Conservation (phyloP, 2,797 vertebrate species). For the Pseudochromis fuscus region DNA sequence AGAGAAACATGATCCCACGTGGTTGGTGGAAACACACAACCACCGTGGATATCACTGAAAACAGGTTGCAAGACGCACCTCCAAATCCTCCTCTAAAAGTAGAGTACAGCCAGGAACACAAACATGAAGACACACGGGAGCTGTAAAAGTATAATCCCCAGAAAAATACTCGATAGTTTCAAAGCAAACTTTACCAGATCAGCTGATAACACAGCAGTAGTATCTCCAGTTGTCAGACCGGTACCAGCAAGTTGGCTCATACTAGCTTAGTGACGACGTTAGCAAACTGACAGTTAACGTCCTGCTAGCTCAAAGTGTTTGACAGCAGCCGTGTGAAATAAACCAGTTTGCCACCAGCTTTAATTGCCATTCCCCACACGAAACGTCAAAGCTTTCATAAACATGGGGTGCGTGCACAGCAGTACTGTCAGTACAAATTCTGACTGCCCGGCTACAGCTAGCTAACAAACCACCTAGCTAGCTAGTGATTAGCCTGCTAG, state of each 20-base stretch:
- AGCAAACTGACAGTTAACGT: slow-evolving; percentile 52
- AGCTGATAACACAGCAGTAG: neutral
- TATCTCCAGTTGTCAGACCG: slow-evolving; percentile 37
- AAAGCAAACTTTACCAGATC: slow-evolving; percentile 30
- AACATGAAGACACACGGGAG: neutral
- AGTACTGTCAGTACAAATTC: neutral
- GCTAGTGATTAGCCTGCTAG: slow-evolving; percentile 76
- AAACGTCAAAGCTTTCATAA: neutral
- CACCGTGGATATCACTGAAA: slow-evolving; percentile 38
- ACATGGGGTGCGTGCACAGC: rapidly evolving
- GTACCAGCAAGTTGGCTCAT: slow-evolving; percentile 39
- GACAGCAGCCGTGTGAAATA: slow-evolving; percentile 38
- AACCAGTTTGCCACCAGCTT: neutral
- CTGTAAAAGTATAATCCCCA: neutral
- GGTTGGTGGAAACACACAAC: slow-evolving; percentile 58
- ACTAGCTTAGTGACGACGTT: slow-evolving; percentile 60
- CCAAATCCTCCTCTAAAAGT: neutral
- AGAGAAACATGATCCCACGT: slow-evolving; percentile 74
- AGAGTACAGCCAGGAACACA: neutral
- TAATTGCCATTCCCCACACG: neutral
- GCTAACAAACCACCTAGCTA: slow-evolving; percentile 45
- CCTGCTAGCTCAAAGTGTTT: slow-evolving; percentile 39
- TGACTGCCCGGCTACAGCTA: slow-evolving; percentile 37
- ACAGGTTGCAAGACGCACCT: slow-evolving; percentile 20
- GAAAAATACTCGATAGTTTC: neutral